Base-by-base conservation (phyloP, 2,888 invertebrate species). In the Pilophorus perplexus region DNA sequence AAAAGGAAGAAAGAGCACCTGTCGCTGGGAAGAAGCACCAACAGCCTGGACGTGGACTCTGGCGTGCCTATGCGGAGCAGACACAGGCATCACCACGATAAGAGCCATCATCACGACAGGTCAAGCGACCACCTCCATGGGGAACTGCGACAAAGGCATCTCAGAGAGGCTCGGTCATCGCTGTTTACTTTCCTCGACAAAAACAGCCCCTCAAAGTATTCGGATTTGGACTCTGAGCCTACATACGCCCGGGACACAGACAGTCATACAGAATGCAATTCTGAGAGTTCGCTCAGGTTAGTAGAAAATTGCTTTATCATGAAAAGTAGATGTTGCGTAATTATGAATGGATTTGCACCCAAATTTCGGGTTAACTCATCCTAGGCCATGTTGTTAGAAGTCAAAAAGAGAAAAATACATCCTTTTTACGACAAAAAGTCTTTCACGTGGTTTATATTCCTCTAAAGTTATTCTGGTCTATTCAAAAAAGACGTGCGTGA, bases 211-310 rank as follows among this genome's bases (percentile, higher is more conserved):
- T 57, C 67, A 1, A 71, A 70, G 37, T 69, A 62, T 37, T 64
- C 48, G 16, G 44, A 67, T 33, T 68, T 70, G 52, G 71, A 72
- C 44, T 70, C 71, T 16, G 70, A 71, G 48, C 66, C 70, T 1
- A 68, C 37, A 25, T 52, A 68, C 65, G 68, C 54, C 66, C 67
- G 70, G 71, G 75, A 5, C 74, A 37, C 80, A 18, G 81, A 83
- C 73, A 79, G 80, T 6, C 76, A 86, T 54, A 87, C 86, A 74
- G 90, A 90, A 74, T 86, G 89, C 54, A 68, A 68, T 64, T 71
- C 72, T n/a, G 72, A 72, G 55, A 70, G 68, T 14, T 72, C 71
- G 6, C 52, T 68, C 6, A 55, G n/a, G n/a, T n/a, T n/a, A n/a
- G n/a, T n/a, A n/a, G n/a, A n/a, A n/a, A n/a, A n/a, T n/a, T n/a